Evolutionary conservation across 1,140 invertebrate genomes (phyloP).

Genomic region (Drosophila kepulauana): DNA sequence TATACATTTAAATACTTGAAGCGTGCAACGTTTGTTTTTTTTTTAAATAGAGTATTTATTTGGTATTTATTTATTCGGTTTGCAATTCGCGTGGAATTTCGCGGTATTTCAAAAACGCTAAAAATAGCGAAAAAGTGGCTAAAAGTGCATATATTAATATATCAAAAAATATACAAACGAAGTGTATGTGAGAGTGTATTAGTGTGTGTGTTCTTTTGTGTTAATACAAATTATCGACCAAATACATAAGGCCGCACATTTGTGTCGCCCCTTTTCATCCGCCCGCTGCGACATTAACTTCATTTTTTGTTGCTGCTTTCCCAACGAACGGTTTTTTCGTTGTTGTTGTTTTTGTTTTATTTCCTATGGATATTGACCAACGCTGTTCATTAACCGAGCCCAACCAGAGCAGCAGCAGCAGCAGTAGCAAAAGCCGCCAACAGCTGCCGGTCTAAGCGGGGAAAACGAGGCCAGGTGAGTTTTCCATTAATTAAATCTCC

Average conservation of each 20-base stretch:
- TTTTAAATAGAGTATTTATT: neutral
- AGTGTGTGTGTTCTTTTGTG: constrained; percentile 26
- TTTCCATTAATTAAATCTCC: constrained; percentile 13
- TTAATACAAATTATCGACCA: constrained; percentile 74
- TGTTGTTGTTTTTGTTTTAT: constrained; percentile 6
- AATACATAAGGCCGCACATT: constrained; percentile 58
- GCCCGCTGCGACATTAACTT: constrained; percentile 47
- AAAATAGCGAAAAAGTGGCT: constrained; percentile 15
- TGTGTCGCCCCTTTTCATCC: constrained; percentile 1
- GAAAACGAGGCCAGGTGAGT: constrained; percentile 57
- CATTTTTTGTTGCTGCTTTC: constrained; percentile 18
- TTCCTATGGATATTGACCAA: constrained; percentile 49
- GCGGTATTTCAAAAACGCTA: constrained; percentile 13
- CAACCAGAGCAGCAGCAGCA: neutral
- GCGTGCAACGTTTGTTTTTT: neutral
- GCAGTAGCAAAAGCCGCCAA: neutral
- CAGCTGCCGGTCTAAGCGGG: neutral
- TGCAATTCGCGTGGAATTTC: neutral
- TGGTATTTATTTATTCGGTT: constrained; percentile 6
- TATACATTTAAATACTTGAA: constrained; percentile 10
- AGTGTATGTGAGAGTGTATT: constrained; percentile 33
- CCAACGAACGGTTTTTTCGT: neutral
- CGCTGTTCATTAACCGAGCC: constrained; percentile 37
- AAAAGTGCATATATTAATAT: constrained; percentile 23
- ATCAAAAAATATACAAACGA: constrained; percentile 15